Evolutionary conservation across 1,140 invertebrate species (phyloP).

Genomic region (Lutraria rhynchaena): DNA sequence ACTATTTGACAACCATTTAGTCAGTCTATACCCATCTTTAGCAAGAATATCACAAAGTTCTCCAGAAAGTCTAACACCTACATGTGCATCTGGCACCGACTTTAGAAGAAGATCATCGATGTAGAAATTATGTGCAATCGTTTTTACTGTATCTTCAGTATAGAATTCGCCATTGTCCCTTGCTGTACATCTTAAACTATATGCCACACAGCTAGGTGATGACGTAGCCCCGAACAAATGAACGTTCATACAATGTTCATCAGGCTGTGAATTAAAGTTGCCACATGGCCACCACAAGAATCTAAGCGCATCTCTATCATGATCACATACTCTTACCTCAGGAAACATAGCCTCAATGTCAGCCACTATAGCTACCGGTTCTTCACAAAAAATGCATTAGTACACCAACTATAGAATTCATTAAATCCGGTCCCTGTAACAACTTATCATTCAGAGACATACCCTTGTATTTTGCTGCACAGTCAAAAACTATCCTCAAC

Average conservation of each 20-base stretch:
- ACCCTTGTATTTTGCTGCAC: constrained; percentile 35
- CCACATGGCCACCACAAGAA: constrained; percentile 53
- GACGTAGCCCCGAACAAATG: constrained; percentile 60
- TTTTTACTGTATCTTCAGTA: constrained; percentile 9
- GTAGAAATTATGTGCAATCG: constrained; percentile 56
- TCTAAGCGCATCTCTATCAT: constrained; percentile 24
- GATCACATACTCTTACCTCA: constrained; percentile 2
- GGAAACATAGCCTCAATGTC: constrained; percentile 59
- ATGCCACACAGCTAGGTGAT: constrained; percentile 55
- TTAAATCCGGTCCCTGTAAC: constrained; percentile 76
- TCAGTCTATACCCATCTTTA: constrained; percentile 33
- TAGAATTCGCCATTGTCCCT: constrained; percentile 1
- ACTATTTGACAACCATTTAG: constrained; percentile 43
- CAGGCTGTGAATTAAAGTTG: not conserved
- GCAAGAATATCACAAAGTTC: not conserved
- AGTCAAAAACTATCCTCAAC: constrained; percentile 44
- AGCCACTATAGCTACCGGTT: constrained; percentile 54
- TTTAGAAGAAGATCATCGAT: constrained; percentile 53
- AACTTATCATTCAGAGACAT: constrained; percentile 42
- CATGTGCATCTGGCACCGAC: not conserved
- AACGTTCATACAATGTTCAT: constrained; percentile 33
- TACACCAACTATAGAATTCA: constrained; percentile 65
- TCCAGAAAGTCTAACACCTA: constrained; percentile 14
- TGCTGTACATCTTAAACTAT: constrained; percentile 47
- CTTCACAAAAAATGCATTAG: constrained; percentile 59